A percentile compares a stretch with the other conserved stretches of the same genome.
Conservation (phyloP, 30 jellyfish, hydroid and myxozoan genomes). For the Aurelia aurita complex sp. Pacific region DNA sequence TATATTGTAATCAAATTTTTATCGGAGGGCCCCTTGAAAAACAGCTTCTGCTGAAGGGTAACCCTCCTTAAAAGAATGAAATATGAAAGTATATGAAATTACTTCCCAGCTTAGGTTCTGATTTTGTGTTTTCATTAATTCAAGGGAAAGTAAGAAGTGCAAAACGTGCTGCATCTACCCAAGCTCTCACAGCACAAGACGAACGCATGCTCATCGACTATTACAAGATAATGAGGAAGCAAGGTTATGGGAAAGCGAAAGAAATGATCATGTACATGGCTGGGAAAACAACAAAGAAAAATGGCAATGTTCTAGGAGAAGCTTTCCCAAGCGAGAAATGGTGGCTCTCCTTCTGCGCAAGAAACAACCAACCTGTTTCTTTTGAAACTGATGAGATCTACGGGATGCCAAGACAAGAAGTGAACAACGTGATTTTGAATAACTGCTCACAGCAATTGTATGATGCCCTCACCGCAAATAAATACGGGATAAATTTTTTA, state of each 20-base stretch:
- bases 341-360: constrained; percentile 55
- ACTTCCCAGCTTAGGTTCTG: too few species aligned
- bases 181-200: constrained; percentile 31
- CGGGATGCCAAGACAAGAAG: constrained; percentile 14
- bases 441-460: constrained; percentile 37
- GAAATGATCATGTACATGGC: constrained; percentile 62
- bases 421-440: not conserved
- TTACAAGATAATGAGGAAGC: constrained; percentile 47
- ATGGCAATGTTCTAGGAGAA: constrained; percentile 20
- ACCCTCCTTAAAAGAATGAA: too few species aligned
- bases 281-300: constrained; percentile 17
- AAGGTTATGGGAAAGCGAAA: constrained; percentile 51
- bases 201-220: constrained; percentile 40
- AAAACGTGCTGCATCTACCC: constrained; percentile 2
- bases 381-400: constrained; percentile 17
- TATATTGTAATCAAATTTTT: too few species aligned
- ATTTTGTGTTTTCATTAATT: not conserved
- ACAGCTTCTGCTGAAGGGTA: too few species aligned
- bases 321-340: constrained; percentile 26
- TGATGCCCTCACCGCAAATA: constrained; percentile 30
- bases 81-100: too few species aligned
- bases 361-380: constrained; percentile 36
- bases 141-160: constrained; percentile 44
- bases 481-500: constrained; percentile 38
- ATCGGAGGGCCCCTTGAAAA: too few species aligned